Evolutionary conservation across 2,888 invertebrate genomes (phyloP), one percentile per base, ranked within the genome.

Genomic region (Mellilla xanthometata): DNA sequence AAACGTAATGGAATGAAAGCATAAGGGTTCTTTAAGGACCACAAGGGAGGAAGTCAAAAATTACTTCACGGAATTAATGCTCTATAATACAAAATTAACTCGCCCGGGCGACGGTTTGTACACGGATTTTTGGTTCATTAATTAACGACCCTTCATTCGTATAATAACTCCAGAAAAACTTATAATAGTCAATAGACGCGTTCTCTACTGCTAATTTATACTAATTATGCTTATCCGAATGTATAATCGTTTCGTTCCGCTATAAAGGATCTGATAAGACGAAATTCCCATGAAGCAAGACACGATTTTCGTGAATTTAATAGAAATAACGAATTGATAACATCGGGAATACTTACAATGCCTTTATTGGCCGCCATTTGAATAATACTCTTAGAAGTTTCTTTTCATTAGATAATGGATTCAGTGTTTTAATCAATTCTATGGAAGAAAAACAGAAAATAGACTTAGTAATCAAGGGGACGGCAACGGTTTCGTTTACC

Each of bases 401-500:
- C 15, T 19, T 19, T 19, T 19, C 6, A 19, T 19, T 19, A 19
- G 6, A 5, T 19, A 19, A 19, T 19, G 15, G 15, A 19, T 19
- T 6, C 15, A 19, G 6, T 19, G 15, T 19, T 19, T 19, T 19
- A 1, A 19, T 19, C 15, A 19, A 19, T 19, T 19, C 3, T 19
- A 5, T 19, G 4, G 6, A 19, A 19, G 4, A 19, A 19, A 19
- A 58, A 68, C 68, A 60, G 62, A 58, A 66, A 5, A 67, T 63
- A 56, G 62, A 49, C 62, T 45, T 49, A 57, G 62, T 58, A 63
- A 65, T 64, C 65, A 64, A 59, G 56, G 54, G 56, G 60, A 66
- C 68, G 63, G 67, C 67, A 35, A 39, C 30, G 34, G 68, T 72
- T 68, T 73, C 62, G 62, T 58, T 70, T 68, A 61, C 60, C n/a